These are phyloP conservation scores for Zelostemma sp. DNA, from an alignment of 1,140 invertebrate genomes.

Conservation along the genomic window DNA sequence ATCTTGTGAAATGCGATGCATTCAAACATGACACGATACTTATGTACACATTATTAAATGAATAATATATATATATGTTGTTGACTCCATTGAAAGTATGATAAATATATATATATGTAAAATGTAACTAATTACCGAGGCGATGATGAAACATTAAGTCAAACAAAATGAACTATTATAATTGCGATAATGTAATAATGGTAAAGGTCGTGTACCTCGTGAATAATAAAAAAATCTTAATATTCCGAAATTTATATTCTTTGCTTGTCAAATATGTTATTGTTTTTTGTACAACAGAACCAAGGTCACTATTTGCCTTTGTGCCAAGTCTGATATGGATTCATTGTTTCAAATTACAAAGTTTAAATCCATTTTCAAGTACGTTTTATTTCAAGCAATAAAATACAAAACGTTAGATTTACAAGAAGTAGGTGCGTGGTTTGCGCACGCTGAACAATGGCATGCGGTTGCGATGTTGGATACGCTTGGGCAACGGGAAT, in stretches of 20 bases:
- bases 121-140: slow-evolving; percentile 56
- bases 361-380: too few species aligned
- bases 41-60: slow-evolving; percentile 64
- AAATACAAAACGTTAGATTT: slow-evolving; percentile 56
- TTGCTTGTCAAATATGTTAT: too few species aligned
- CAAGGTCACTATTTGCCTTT: too few species aligned
- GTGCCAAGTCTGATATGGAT: too few species aligned
- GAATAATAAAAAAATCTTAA: slow-evolving; percentile 60
- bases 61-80: slow-evolving; percentile 64
- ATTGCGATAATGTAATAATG: slow-evolving; percentile 67
- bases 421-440: slow-evolving; percentile 95
- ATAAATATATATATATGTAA: slow-evolving; percentile 57
- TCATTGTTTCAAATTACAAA: too few species aligned
- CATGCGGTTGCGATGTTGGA: slow-evolving; percentile 85
- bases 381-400: too few species aligned
- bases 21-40: slow-evolving; percentile 63
- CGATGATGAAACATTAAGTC: slow-evolving; percentile 45
- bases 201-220: slow-evolving; percentile 64
- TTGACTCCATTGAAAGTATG: slow-evolving; percentile 70
- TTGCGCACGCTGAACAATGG: slow-evolving; percentile 88
- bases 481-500: slow-evolving; percentile 97
- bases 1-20: slow-evolving; percentile 54
- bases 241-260: slow-evolving; percentile 22
- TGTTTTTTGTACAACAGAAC: too few species aligned
- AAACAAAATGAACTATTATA: slow-evolving; percentile 56